Evolutionary conservation across 2,888 invertebrate species (phyloP).

Genomic region (Dicroscelio sp.): DNA sequence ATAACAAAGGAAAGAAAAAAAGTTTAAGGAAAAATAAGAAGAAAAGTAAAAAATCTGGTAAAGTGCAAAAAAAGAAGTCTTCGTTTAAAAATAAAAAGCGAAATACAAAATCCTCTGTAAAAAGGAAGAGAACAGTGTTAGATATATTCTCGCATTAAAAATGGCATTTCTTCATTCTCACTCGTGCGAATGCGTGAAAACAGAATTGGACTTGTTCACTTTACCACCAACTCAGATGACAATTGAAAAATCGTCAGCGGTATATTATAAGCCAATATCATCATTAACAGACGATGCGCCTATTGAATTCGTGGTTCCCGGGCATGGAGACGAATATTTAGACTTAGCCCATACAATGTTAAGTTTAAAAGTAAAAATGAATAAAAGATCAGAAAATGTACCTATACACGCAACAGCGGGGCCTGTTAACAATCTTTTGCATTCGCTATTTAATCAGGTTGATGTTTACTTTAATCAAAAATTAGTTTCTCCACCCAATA

Average conservation of each 20-base stretch:
- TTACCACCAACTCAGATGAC: conserved; percentile 84
- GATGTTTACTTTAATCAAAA: conserved; percentile 86
- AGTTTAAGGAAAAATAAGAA: not conserved
- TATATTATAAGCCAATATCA: conserved; percentile 84
- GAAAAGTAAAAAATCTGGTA: not conserved
- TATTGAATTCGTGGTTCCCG: conserved; percentile 85
- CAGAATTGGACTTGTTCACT: conserved; percentile 81
- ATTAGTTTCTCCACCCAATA: conserved; percentile 82
- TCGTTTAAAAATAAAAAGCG: not conserved
- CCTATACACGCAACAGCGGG: conserved; percentile 13
- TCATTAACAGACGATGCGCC: conserved; percentile 82
- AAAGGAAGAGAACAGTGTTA: not conserved
- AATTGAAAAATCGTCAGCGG: conserved; percentile 80
- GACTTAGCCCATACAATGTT: too few species aligned
- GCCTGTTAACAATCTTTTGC: conserved; percentile 36
- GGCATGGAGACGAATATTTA: too few species aligned
- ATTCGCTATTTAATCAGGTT: conserved; percentile 82
- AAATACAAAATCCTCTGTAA: not conserved
- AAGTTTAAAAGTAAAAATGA: conserved; percentile 52
- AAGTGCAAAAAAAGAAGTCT: not conserved
- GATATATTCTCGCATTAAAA: conserved; percentile 24
- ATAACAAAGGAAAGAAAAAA: not conserved
- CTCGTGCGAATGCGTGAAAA: conserved; percentile 48
- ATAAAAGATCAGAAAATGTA: not conserved
- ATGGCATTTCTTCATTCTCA: conserved; percentile 50